These are phyloP conservation scores for Melanotaenia maccullochi DNA, from an alignment of 2,797 vertebrate genomes.

Conservation along the genomic window DNA sequence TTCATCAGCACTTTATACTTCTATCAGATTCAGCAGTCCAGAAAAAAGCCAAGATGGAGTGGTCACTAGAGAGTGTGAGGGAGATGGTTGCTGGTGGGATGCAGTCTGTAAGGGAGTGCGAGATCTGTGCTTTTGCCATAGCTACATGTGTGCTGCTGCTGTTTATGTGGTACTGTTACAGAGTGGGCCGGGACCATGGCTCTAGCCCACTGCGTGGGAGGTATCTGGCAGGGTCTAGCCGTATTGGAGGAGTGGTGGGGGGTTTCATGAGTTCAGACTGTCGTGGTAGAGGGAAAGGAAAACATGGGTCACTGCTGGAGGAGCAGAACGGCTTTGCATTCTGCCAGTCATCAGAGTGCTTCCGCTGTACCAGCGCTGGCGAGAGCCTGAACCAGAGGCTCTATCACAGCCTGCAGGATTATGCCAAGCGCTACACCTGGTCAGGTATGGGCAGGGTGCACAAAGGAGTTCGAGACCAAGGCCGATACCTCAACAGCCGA, in stretches of 20 bases:
- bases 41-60: conserved; percentile 74
- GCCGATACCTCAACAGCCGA: conserved; percentile 89
- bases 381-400: conserved; percentile 95
- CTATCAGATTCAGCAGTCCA: conserved; percentile 41
- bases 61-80: conserved; percentile 91
- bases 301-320: conserved; percentile 82
- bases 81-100: conserved; percentile 91
- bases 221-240: conserved; percentile 73
- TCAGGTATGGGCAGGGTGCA: conserved; percentile 98
- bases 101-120: conserved; percentile 93
- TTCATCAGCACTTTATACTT: conserved; percentile 38
- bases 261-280: conserved; percentile 83
- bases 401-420: conserved; percentile 97
- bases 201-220: conserved; percentile 76
- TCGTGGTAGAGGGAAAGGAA: conserved; percentile 72
- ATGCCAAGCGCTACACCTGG: conserved; percentile 99
- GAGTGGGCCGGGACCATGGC: conserved; percentile 92
- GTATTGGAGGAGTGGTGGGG: conserved; percentile 75
- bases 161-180: conserved; percentile 97
- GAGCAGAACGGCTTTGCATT: conserved; percentile 92
- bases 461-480: conserved; percentile 95
- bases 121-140: conserved; percentile 85
- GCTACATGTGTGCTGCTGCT: conserved; percentile 90
- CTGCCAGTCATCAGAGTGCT: conserved; percentile 92
- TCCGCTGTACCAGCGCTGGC: conserved; percentile 86